Conservation (phyloP, 2,113 vertebrate genomes). For the Triplophysa siluroides region DNA sequence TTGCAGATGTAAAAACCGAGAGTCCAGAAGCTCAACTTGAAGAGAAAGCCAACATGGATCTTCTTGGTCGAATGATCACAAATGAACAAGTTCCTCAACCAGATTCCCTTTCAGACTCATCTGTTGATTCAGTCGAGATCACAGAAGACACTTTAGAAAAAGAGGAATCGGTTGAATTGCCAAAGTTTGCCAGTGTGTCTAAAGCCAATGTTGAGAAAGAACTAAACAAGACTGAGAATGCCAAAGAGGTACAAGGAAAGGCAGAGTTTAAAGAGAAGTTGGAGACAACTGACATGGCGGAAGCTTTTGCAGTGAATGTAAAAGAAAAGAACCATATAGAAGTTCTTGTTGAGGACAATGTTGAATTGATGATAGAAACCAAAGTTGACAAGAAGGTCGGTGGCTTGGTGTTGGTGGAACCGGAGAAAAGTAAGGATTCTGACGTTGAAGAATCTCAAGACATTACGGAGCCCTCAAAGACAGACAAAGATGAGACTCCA, state of each 20-base stretch:
- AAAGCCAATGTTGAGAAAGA: neutral
- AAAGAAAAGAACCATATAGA: slow-evolving; percentile 13
- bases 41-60: neutral
- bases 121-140: slow-evolving; percentile 33
- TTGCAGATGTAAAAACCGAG: neutral
- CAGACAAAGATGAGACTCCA: slow-evolving; percentile 20
- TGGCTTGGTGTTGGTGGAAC: neutral
- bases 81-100: neutral
- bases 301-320: neutral
- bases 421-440: slow-evolving; percentile 50
- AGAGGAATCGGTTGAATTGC: slow-evolving; percentile 42
- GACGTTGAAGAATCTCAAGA: slow-evolving; percentile 45
- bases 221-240: slow-evolving; percentile 17
- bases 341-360: slow-evolving; percentile 29
- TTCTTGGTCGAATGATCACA: neutral
- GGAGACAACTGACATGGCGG: neutral
- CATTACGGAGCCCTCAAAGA: slow-evolving; percentile 9
- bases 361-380: slow-evolving; percentile 48
- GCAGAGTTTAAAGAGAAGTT: neutral
- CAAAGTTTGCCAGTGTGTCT: slow-evolving; percentile 9
- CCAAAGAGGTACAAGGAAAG: neutral
- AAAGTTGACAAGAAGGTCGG: slow-evolving; percentile 44
- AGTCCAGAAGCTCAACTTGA: neutral
- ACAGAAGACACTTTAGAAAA: slow-evolving; percentile 45
- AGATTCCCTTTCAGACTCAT: slow-evolving; percentile 28